phyloP scores from a whole-genome alignment of 2,888 invertebrate species.

The Eueremaeus valkanovi region DNA sequence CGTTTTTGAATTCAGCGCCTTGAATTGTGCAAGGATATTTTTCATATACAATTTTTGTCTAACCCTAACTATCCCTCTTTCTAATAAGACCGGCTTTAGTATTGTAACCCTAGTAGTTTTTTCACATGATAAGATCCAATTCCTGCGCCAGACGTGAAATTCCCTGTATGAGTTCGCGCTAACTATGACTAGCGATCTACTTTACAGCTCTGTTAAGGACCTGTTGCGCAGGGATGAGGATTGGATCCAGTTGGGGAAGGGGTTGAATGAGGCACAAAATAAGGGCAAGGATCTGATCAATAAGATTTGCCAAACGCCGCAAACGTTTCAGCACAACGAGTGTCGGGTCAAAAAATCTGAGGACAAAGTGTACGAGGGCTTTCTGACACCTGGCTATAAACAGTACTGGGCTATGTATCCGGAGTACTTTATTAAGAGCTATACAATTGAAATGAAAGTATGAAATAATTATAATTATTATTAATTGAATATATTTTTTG shows the following conservation, averaged over 20 bases:
- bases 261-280: neutral
- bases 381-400: slow-evolving; percentile 41
- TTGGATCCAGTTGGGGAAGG: slow-evolving; percentile 29
- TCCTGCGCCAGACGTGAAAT: too few species aligned
- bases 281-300: slow-evolving; percentile 12
- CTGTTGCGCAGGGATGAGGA: slow-evolving; percentile 28
- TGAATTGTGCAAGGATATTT: too few species aligned
- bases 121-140: too few species aligned
- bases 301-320: slow-evolving; percentile 44
- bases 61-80: too few species aligned
- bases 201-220: too few species aligned
- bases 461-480: neutral
- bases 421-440: slow-evolving; percentile 45
- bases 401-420: slow-evolving; percentile 48
- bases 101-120: too few species aligned
- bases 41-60: too few species aligned
- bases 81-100: too few species aligned
- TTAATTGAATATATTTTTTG: too few species aligned
- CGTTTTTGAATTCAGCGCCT: too few species aligned
- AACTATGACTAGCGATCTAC: too few species aligned
- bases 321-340: slow-evolving; percentile 43
- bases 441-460: slow-evolving; percentile 42
- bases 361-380: slow-evolving; percentile 38
- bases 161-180: too few species aligned
- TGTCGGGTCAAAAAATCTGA: slow-evolving; percentile 40